phyloP scores from a whole-genome alignment of 2,888 invertebrate species.

The Phengaris alcon region DNA sequence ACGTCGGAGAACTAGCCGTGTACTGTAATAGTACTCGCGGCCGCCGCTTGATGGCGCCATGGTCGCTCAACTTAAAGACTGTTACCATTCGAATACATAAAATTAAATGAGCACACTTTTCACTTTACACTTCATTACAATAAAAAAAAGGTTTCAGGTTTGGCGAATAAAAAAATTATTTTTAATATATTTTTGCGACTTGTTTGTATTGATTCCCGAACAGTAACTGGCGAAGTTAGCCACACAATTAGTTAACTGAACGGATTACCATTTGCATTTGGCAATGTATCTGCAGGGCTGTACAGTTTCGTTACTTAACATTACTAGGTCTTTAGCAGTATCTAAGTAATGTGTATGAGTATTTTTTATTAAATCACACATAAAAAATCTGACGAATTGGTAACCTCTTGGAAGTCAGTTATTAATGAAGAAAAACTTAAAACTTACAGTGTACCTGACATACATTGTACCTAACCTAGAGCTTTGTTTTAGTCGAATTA shows the following conservation, averaged over 20 bases:
- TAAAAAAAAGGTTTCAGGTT: neutral
- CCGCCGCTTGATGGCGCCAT: conserved; percentile 80
- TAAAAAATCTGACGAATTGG: too few relatives aligned
- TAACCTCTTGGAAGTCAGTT: too few relatives aligned
- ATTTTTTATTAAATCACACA: too few relatives aligned
- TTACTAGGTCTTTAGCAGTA: neutral
- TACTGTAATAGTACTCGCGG: conserved; percentile 74
- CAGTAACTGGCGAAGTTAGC: conserved; percentile 71
- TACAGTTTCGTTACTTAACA: conserved; percentile 16
- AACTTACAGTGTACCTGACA: too few relatives aligned
- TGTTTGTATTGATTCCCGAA: conserved; percentile 52
- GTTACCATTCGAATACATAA: conserved; percentile 82
- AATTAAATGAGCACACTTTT: conserved; percentile 40
- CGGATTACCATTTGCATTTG: conserved; percentile 76
- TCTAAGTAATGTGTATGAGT: neutral
- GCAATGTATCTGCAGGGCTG: conserved; percentile 56
- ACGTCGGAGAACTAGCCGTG: conserved; percentile 56
- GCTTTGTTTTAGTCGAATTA: too few relatives aligned
- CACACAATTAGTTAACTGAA: conserved; percentile 61
- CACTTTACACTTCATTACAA: conserved; percentile 25
- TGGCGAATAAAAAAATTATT: neutral
- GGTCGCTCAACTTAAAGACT: conserved; percentile 81
- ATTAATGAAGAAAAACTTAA: too few relatives aligned
- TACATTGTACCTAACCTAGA: too few relatives aligned
- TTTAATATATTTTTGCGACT: conserved; percentile 37